Evolutionary conservation across 2,113 vertebrate genomes (phyloP), one percentile per base, ranked within the genome.

Genomic region (Hiodon alosoides): DNA sequence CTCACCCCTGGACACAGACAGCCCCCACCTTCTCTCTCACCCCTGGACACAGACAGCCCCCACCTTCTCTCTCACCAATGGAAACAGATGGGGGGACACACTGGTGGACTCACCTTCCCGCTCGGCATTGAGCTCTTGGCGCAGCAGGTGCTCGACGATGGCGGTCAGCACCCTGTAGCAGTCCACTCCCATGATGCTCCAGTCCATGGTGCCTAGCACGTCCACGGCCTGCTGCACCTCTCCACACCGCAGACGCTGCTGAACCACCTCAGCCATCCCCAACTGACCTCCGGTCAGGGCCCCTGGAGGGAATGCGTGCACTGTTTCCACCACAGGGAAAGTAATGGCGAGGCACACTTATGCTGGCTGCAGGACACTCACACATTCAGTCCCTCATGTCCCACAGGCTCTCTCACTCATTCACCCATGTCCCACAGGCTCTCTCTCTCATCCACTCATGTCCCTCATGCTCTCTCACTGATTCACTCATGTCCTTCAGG

Each of bases 131-230:
- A 99, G 92, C 60, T 91, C 92, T 79, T 94, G 93, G 83, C 92
- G 93, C 50, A 99, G 91, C 75, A 99, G 94, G 85, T 98, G 91
- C 83, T 99, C 95, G 50, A 91, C 88, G 75, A 98, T 87, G 2
- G 94, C 88, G 73, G 83, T 92, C 83, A 98, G 88, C 79, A 92
- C 89, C 70, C 89, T 65, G 67, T 91, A 95, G 83, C 94, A 96
- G 67, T 90, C 90, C 1, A 77, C 90, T 62, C 93, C 95, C 87
- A 89, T 84, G 0, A 79, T 89, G 86, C 94, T 93, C 97, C 97
- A 99, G 86, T 95, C 93, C 94, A 98, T 93, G 83, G 93, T 89
- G 76, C 88, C 91, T 80, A 99, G 88, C 82, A 98, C 83, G 67
- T 89, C 92, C 79, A 99, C 78, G 0, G 97, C 95, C 72, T 94